These are phyloP conservation scores for Sebastes iracundus DNA, from an alignment of 2,797 vertebrate species.

Conservation along the genomic window DNA sequence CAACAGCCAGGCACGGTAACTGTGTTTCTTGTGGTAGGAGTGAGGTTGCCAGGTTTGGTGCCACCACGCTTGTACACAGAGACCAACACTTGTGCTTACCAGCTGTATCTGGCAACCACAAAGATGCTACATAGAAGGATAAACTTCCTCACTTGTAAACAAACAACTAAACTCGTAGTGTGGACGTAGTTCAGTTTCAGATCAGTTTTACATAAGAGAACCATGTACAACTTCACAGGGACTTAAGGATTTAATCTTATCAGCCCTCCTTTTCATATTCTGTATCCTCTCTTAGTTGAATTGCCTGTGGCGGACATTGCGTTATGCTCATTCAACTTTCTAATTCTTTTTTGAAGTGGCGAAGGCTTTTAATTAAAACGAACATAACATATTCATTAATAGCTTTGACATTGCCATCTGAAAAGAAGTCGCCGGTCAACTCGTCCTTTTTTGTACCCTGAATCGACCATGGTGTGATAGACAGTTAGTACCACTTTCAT, in stretches of 20 bases:
- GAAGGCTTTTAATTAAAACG: slow-evolving; percentile 40
- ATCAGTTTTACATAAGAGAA: not conserved
- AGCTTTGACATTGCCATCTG: not conserved
- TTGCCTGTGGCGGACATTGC: slow-evolving; percentile 19
- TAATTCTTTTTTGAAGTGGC: slow-evolving; percentile 38
- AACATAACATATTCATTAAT: not conserved
- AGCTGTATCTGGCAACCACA: not conserved
- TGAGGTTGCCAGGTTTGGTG: not conserved
- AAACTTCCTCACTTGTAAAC: not conserved
- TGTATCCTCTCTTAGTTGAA: slow-evolving; percentile 1
- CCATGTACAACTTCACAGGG: not conserved
- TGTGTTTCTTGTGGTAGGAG: not conserved
- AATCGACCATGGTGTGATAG: not conserved
- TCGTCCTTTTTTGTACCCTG: not conserved
- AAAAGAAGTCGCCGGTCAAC: not conserved
- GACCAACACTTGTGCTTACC: not conserved
- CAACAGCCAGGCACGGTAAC: not conserved
- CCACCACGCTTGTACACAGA: not conserved
- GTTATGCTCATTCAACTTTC: slow-evolving; percentile 19
- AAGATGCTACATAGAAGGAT: not conserved
- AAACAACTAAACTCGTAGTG: not conserved
- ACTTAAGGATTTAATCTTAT: slow-evolving; percentile 27
- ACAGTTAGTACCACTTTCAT: not conserved
- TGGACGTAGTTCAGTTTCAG: not conserved
- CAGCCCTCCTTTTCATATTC: slow-evolving; percentile 1